phyloP scores from a whole-genome alignment of 53 echinoderm and acorn worm genomes.

The Zoroaster sp. region DNA sequence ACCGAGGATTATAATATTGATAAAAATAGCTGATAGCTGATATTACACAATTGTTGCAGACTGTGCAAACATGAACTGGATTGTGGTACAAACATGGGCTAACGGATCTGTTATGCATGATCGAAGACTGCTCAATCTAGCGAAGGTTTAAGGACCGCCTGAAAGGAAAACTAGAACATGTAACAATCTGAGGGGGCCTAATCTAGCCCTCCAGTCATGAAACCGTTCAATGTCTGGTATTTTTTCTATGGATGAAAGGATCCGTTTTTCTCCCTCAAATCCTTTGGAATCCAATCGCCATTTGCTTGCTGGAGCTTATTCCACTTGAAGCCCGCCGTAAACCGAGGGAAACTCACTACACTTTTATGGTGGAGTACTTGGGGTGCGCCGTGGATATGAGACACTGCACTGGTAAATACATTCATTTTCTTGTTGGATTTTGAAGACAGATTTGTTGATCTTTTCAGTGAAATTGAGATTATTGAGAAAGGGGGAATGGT shows the following conservation, averaged over 20 bases:
- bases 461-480: too few relatives aligned
- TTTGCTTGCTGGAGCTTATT: background rate
- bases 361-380: background rate
- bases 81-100: background rate
- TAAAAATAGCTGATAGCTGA: background rate
- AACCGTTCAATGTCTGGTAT: background rate
- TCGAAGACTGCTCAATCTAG: background rate
- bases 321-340: background rate
- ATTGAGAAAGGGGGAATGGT: too few relatives aligned
- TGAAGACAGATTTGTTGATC: too few relatives aligned
- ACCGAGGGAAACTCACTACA: background rate
- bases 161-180: background rate
- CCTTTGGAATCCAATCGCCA: background rate
- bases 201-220: slow-evolving; percentile 11
- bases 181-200: background rate
- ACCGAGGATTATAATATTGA: background rate
- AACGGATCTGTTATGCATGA: background rate
- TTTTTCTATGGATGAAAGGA: background rate
- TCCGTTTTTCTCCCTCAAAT: background rate
- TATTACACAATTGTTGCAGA: background rate
- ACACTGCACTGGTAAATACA: background rate
- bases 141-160: background rate
- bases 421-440: background rate
- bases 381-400: background rate
- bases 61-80: background rate